Percentiles rank a stretch among this genome's conserved stretches.
These are phyloP conservation scores for Ichneumoninae sp. DNA, from an alignment of 2,888 invertebrate genomes.

Conservation along the genomic window DNA sequence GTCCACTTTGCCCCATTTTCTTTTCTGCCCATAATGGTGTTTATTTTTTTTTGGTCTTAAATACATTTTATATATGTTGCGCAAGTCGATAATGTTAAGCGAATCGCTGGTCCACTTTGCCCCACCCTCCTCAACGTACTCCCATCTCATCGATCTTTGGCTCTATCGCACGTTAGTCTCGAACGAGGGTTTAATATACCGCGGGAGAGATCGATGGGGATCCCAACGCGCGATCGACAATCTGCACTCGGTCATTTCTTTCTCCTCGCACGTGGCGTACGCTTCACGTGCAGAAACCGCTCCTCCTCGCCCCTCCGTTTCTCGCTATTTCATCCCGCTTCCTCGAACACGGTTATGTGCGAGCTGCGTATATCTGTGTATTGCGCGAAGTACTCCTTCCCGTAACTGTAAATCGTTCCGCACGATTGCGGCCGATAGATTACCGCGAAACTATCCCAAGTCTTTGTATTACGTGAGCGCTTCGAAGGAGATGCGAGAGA, in stretches of 20 bases:
- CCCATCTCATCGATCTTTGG: slow-evolving; percentile 15
- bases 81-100: too few relatives aligned
- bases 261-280: slow-evolving; percentile 19
- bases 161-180: slow-evolving; percentile 22
- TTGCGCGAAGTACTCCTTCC: slow-evolving; percentile 20
- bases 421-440: slow-evolving; percentile 16
- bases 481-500: background rate
- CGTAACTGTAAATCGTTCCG: slow-evolving; percentile 55
- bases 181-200: slow-evolving; percentile 6
- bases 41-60: background rate
- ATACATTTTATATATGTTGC: background rate
- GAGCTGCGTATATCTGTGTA: background rate
- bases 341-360: background rate
- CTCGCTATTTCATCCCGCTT: slow-evolving; percentile 9
- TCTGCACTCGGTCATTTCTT: background rate
- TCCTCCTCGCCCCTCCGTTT: background rate
- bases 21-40: background rate
- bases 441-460: slow-evolving; percentile 9
- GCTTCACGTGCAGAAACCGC: background rate
- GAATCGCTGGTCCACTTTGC: background rate
- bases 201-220: slow-evolving; percentile 5
- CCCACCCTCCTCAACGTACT: background rate
- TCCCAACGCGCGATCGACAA: slow-evolving; percentile 4
- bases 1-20: background rate
- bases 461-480: background rate